Conservation (phyloP, 1,140 invertebrate species). For the Gyrodactylus salaris region DNA sequence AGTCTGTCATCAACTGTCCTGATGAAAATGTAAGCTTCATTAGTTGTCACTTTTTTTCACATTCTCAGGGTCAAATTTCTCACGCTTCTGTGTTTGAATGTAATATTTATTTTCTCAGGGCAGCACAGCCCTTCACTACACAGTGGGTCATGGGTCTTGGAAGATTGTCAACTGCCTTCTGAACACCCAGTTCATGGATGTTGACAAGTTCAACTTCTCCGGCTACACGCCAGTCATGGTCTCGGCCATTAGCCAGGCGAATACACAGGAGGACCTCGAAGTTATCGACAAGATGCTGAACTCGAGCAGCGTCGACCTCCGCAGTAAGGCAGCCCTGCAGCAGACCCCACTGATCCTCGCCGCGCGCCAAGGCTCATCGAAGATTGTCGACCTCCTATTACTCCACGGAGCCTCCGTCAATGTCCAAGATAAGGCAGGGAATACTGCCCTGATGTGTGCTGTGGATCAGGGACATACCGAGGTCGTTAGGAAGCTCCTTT, state of each 20-base stretch:
- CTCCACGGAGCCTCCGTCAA: background rate
- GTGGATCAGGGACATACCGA: background rate
- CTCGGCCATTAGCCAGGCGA: background rate
- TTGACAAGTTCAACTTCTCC: background rate
- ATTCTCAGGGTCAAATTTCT: too few species aligned
- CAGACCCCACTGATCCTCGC: background rate
- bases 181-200: background rate
- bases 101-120: background rate
- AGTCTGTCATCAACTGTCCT: background rate
- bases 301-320: background rate
- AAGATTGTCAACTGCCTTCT: background rate
- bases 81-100: background rate
- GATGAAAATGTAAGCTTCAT: background rate
- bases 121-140: slow-evolving; percentile 1
- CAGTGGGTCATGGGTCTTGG: background rate
- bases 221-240: slow-evolving; percentile 3
- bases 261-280: background rate
- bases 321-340: background rate
- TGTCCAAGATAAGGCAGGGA: background rate
- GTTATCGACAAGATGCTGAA: background rate
- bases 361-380: background rate
- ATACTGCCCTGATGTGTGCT: slow-evolving; percentile 3
- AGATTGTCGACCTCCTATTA: background rate
- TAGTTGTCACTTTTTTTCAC: background rate
- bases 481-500: background rate